Conservation (phyloP, 2,888 invertebrate genomes). For the Conchocele bisecta region DNA sequence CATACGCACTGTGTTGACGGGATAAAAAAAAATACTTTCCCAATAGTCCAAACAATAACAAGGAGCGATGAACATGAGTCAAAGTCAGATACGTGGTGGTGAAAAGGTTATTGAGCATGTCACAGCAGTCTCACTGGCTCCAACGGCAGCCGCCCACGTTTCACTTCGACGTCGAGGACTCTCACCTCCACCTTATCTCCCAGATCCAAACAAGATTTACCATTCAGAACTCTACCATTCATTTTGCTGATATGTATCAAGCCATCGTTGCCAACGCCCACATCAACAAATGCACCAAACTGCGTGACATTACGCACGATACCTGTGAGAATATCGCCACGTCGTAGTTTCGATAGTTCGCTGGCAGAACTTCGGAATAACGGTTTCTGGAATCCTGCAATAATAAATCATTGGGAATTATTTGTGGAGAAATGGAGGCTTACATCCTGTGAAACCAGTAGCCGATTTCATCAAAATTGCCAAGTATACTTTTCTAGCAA, state of each 20-base stretch:
- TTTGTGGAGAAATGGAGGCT: no score
- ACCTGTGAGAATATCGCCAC: slow-evolving; percentile 84
- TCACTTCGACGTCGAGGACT: slow-evolving; percentile 68
- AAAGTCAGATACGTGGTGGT: no score
- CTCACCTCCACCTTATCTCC: slow-evolving; percentile 76
- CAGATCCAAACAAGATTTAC: slow-evolving; percentile 62
- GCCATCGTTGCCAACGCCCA: slow-evolving; percentile 82
- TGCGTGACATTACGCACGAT: slow-evolving; percentile 92
- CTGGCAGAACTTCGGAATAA: slow-evolving; percentile 90
- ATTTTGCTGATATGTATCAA: slow-evolving; percentile 83
- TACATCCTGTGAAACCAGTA: no score
- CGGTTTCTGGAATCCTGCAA: slow-evolving; percentile 86
- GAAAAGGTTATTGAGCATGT: no score
- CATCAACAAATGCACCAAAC: slow-evolving; percentile 95
- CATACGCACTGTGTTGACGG: no score
- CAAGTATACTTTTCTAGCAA: no score
- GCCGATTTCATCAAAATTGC: no score
- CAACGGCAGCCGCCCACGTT: slow-evolving; percentile 71
- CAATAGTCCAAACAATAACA: no score
- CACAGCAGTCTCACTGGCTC: slow-evolving; percentile 43
- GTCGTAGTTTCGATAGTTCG: slow-evolving; percentile 86
- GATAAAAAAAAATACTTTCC: no score
- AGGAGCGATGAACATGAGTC: no score
- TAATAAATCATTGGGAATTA: no score
- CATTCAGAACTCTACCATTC: slow-evolving; percentile 35